Evolutionary conservation across 2,797 vertebrate species (phyloP).

Genomic region (Sylvilagus floridanus): DNA sequence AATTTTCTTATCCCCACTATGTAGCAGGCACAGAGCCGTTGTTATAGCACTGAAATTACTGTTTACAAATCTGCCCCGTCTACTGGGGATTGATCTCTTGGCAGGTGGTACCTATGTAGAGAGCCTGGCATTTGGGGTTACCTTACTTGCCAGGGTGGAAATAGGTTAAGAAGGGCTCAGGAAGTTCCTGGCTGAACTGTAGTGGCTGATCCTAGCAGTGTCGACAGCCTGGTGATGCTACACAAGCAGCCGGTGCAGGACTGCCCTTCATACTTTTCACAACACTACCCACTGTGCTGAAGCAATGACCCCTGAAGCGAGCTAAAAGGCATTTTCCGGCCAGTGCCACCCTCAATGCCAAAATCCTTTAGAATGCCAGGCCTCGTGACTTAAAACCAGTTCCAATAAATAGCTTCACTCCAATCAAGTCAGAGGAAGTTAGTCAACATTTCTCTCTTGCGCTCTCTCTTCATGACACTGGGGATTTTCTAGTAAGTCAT

Average conservation of each 20-base stretch:
- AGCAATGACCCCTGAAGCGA: background rate
- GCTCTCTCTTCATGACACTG: slow-evolving; percentile 28
- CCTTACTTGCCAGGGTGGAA: background rate
- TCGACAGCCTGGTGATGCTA: no score
- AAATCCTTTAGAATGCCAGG: slow-evolving; percentile 16
- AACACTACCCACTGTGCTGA: background rate
- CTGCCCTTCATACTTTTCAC: background rate
- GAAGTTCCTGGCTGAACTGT: background rate
- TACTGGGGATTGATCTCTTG: background rate
- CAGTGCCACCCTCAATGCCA: background rate
- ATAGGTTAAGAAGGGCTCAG: background rate
- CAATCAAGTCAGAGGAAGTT: slow-evolving; percentile 59
- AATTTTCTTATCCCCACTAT: slow-evolving; percentile 52
- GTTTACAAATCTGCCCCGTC: slow-evolving; percentile 32
- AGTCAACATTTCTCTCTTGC: slow-evolving; percentile 49
- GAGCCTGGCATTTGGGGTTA: slow-evolving; percentile 29
- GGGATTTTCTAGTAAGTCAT: slow-evolving; percentile 81
- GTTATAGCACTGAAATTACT: background rate
- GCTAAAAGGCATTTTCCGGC: background rate
- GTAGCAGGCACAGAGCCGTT: slow-evolving; percentile 18
- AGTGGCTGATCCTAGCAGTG: background rate
- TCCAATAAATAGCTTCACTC: slow-evolving; percentile 70
- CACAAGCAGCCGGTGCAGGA: background rate
- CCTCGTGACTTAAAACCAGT: background rate
- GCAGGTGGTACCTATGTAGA: background rate